Evolutionary conservation across 2,888 invertebrate species (phyloP).

Genomic region (Metallyticus violacea): DNA sequence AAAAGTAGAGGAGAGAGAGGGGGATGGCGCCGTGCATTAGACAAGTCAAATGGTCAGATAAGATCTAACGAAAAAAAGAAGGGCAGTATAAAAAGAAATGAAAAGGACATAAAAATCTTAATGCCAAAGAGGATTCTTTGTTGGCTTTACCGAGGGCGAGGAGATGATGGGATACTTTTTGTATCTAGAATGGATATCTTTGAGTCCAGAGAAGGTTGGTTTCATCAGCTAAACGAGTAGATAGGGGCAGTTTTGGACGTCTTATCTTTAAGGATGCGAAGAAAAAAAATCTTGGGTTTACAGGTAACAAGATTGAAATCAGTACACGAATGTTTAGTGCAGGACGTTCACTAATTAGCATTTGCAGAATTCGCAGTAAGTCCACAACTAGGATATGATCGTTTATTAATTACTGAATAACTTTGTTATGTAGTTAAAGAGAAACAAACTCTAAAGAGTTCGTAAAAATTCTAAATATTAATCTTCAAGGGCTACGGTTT

Average conservation of each 20-base stretch:
- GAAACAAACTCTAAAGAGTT: too few species aligned
- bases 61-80: background rate
- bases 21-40: background rate
- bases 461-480: too few species aligned
- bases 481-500: too few species aligned
- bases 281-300: background rate
- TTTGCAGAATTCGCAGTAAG: background rate
- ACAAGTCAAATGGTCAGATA: conserved; percentile 3
- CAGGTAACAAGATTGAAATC: background rate
- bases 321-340: background rate
- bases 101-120: background rate
- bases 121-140: background rate
- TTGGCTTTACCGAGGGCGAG: background rate
- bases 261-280: background rate
- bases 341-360: background rate
- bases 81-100: conserved; percentile 8
- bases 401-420: too few species aligned
- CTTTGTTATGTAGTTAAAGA: too few species aligned
- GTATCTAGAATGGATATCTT: background rate
- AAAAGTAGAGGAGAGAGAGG: background rate
- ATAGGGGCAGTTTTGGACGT: background rate
- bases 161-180: background rate
- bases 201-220: background rate
- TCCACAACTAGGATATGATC: too few species aligned
- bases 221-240: background rate